Percentiles rank a stretch among this genome's conserved stretches.
phyloP scores from a whole-genome alignment of 37 sponge, comb jelly and placozoan genomes.

The Hexactinellida sp. region DNA sequence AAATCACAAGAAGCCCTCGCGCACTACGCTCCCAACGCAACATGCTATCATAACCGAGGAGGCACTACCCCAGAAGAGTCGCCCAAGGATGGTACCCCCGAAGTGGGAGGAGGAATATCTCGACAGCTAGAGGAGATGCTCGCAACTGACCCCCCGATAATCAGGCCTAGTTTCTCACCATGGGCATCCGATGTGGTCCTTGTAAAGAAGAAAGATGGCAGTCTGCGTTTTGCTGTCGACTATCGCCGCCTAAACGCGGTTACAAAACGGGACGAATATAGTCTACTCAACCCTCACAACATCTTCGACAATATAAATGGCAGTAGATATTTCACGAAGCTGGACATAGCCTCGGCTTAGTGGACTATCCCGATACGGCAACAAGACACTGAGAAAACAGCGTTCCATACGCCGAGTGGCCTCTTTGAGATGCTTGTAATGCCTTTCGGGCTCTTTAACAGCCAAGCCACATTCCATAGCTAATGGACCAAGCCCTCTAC shows the following conservation, averaged over 20 bases:
- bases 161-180: background rate
- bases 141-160: background rate
- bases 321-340: background rate
- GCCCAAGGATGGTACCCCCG: background rate
- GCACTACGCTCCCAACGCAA: background rate
- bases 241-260: background rate
- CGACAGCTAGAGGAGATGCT: conserved; percentile 10
- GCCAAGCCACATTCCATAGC: conserved; percentile 15
- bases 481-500: background rate
- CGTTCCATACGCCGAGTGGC: conserved; percentile 20
- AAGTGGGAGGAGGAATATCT: background rate
- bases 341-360: conserved; percentile 13
- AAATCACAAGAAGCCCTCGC: background rate
- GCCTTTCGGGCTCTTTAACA: conserved; percentile 17
- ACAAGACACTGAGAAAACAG: background rate
- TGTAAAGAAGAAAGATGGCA: conserved; percentile 19
- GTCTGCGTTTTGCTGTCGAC: too few relatives aligned
- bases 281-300: conserved; percentile 6
- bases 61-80: background rate
- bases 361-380: background rate
- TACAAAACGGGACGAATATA: conserved; percentile 17
- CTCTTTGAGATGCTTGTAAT: conserved; percentile 14
- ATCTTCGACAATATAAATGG: conserved; percentile 3
- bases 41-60: conserved; percentile 6
- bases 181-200: conserved; percentile 21